Conservation (phyloP, 2,113 vertebrate species). For the Ellobius talpinus region DNA sequence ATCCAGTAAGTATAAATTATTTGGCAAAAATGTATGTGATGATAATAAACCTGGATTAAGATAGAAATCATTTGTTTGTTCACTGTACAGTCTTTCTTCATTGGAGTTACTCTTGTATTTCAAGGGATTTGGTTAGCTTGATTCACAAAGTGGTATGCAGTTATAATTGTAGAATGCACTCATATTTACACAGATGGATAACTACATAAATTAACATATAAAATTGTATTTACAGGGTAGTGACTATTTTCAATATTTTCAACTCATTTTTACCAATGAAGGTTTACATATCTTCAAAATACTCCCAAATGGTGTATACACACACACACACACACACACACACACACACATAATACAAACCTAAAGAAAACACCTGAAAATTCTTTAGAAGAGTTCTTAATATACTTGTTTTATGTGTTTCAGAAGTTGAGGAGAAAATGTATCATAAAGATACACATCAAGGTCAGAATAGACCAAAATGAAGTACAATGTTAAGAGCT, state of each 20-base stretch:
- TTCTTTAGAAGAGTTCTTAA: neutral
- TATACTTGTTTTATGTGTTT: constrained; percentile 47
- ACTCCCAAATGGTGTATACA: neutral
- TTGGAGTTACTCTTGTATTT: neutral
- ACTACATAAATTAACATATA: neutral
- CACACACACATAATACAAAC: neutral
- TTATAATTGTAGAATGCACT: neutral
- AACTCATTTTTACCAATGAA: constrained; percentile 34
- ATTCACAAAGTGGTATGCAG: neutral
- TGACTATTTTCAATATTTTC: neutral
- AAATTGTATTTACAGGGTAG: neutral
- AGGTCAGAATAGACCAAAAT: neutral
- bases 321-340: neutral
- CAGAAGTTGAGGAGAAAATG: constrained; percentile 21
- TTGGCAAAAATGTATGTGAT: neutral
- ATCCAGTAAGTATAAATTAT: too few species aligned
- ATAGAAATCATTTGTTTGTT: neutral
- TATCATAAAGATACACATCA: neutral
- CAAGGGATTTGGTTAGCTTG: neutral
- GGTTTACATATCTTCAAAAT: neutral
- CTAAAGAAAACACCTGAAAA: neutral
- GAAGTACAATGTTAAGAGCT: neutral
- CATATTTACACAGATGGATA: neutral
- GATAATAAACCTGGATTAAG: neutral
- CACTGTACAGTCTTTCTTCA: neutral